These are phyloP conservation scores for Hepsetus odoe DNA, from an alignment of 2,113 vertebrate species.

Conservation along the genomic window DNA sequence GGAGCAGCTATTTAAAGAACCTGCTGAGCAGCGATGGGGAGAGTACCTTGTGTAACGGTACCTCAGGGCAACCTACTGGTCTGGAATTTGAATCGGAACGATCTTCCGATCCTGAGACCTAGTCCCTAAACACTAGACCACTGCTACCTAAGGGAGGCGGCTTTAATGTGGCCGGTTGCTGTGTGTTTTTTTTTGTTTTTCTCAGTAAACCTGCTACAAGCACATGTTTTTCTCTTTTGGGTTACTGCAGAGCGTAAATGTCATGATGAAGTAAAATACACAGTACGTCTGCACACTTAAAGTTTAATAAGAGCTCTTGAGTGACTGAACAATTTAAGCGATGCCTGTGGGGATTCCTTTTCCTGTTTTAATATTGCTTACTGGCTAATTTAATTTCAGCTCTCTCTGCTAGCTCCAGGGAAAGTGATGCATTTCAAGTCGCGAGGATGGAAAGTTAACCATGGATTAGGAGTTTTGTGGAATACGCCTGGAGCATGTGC, in stretches of 20 bases:
- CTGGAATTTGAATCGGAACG: too few species aligned
- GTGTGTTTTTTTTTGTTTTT: too few species aligned
- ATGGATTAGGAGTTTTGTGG: not conserved
- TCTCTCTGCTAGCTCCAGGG: not conserved
- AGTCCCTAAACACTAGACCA: too few species aligned
- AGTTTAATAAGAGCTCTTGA: slow-evolving; percentile 39
- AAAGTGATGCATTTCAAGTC: slow-evolving; percentile 24
- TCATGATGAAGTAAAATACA: slow-evolving; percentile 36
- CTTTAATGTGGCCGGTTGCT: too few species aligned
- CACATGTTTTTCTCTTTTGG: slow-evolving; percentile 30
- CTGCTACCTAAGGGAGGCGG: too few species aligned
- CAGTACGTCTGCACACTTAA: slow-evolving; percentile 29
- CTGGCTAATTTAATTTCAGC: slow-evolving; percentile 47
- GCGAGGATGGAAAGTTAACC: slow-evolving; percentile 17
- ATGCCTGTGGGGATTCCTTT: slow-evolving; percentile 38
- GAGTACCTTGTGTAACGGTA: too few species aligned
- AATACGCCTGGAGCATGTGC: not conserved
- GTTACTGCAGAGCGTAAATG: slow-evolving; percentile 16
- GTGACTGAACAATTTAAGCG: slow-evolving; percentile 32
- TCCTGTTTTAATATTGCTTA: slow-evolving; percentile 49
- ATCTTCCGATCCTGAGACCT: too few species aligned
- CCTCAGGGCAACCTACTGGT: too few species aligned
- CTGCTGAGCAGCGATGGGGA: too few species aligned
- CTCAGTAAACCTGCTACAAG: slow-evolving; percentile 21
- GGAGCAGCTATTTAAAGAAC: too few species aligned